phyloP scores from a whole-genome alignment of 2,797 vertebrate genomes.

The Acanthurus tractus region DNA sequence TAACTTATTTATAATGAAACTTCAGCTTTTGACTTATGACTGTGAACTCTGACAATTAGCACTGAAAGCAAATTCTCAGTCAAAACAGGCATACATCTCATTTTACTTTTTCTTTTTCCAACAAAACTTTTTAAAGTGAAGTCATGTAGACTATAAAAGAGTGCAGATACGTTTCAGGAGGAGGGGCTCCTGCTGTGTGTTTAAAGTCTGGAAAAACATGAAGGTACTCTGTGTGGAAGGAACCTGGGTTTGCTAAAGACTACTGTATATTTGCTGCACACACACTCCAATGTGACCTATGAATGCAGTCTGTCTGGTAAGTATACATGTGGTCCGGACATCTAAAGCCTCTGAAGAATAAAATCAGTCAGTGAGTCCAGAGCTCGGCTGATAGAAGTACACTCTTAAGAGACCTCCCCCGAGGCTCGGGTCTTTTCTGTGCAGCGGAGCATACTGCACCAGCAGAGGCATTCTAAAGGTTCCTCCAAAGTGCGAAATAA shows the following conservation, averaged over 20 bases:
- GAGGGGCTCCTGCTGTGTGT: slow-evolving; percentile 47
- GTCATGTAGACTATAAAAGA: slow-evolving; percentile 38
- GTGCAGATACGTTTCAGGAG: slow-evolving; percentile 61
- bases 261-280: slow-evolving; percentile 56
- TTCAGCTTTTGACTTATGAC: slow-evolving; percentile 23
- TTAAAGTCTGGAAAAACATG: slow-evolving; percentile 57
- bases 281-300: slow-evolving; percentile 33
- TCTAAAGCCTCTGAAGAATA: slow-evolving; percentile 26
- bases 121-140: slow-evolving; percentile 14
- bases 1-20: slow-evolving; percentile 32
- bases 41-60: slow-evolving; percentile 12
- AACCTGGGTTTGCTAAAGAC: slow-evolving; percentile 49
- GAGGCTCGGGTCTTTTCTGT: slow-evolving; percentile 44
- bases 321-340: slow-evolving; percentile 12
- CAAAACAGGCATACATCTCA: slow-evolving; percentile 22
- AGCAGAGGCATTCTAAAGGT: slow-evolving; percentile 68
- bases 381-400: slow-evolving; percentile 41
- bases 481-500: slow-evolving; percentile 80
- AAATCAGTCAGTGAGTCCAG: slow-evolving; percentile 33
- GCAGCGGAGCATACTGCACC: slow-evolving; percentile 59
- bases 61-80: background rate
- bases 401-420: slow-evolving; percentile 54
- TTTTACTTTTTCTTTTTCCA: slow-evolving; percentile 20
- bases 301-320: slow-evolving; percentile 37
- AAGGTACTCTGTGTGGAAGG: slow-evolving; percentile 27